Evolutionary conservation across 1,140 invertebrate species (phyloP), one percentile per base, ranked within the genome.

Genomic region (Rhizoglyphus robini): DNA sequence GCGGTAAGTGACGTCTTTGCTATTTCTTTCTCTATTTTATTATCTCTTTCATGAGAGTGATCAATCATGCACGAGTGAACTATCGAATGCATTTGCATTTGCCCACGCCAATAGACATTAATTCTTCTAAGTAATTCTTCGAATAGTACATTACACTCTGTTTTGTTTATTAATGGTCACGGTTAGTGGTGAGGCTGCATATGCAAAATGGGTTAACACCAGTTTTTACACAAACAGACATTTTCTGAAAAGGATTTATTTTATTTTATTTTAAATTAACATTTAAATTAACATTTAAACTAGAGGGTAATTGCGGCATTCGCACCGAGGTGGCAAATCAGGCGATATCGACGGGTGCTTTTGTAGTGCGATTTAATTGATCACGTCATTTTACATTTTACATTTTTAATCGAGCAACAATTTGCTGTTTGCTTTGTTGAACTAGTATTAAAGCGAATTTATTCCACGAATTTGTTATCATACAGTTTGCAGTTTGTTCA

Each of bases 1-100:
- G 90, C 74, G 75, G 75, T 72, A 69, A 69, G 68, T 61, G 20
- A 4, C 0, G 23, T 3, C 27, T 59, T 20, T 23, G 27, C 60
- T 47, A 15, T 41, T 59, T 60, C 18, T 30, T 4, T 36, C 20
- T 13, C 13, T 11, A 54, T 54, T 65, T 49, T 1, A 20, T 27
- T 11, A 27, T 31, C 3, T 36, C 46, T 41, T 20, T n/a, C 13
- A 38, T 5, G 15, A 3, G 20, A 23, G 0, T 49, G 49, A 49
- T 47, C 27, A 18, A 2, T 3, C 4, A 65, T 47, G 13, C 0
- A 11, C 4, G n/a, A 65, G 47, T 41, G 20, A 2, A n/a, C 2
- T 15, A n/a, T 23, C 3, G 8, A 2, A 32, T 32, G 1, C 20
- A 5, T 3, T 54, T 25, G 18, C 48, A 30, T 41, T 41, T 38